Evolutionary conservation across 2,797 vertebrate genomes (phyloP), one percentile per base, ranked within the genome.

Genomic region (Helicolenus hilgendorfi): DNA sequence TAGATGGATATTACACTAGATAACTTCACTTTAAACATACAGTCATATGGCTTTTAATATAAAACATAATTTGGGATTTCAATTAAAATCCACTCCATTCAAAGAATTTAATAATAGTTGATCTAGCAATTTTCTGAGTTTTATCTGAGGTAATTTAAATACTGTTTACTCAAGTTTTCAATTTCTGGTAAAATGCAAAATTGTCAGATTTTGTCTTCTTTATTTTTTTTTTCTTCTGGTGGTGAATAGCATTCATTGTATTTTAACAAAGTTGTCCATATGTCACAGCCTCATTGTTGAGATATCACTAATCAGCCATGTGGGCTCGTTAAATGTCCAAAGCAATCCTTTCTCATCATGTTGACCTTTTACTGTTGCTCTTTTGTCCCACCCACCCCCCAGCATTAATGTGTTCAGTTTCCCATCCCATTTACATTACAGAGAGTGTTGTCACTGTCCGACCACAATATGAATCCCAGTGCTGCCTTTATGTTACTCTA

Each of bases 401-500:
- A 20, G 31, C 68, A 22, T 79, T 45, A 68, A 20, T 14, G 74
- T 38, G 59, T 29, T 62, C 59, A 20, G 8, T 38, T 10, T 68
- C 38, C 18, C 18, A 2, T 18, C 13, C 71, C 76, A 41, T 79
- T 67, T 69, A 2, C 41, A 72, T 56, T 22, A 27, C 49, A 62
- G 24, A n/a, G 15, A 15, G 41, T 18, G 26, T 15, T 27, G 72
- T 86, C 83, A 31, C 41, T 4, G 33, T 71, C 58, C 20, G 6
- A 53, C 5, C 24, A 27, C 65, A 60, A 27, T 55, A 55, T 22
- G 29, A 81, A 62, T 69, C 81, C 76, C 72, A 26, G 31, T 3
- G 35, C 70, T 53, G 70, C 60, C 41, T 81, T 72, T 62, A 35
- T 49, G 24, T 72, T 49, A 0, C 53, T 60, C 31, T 79, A 90